Base-by-base conservation (phyloP, 1,140 invertebrate genomes). In the Sarcophaga peregrina region DNA sequence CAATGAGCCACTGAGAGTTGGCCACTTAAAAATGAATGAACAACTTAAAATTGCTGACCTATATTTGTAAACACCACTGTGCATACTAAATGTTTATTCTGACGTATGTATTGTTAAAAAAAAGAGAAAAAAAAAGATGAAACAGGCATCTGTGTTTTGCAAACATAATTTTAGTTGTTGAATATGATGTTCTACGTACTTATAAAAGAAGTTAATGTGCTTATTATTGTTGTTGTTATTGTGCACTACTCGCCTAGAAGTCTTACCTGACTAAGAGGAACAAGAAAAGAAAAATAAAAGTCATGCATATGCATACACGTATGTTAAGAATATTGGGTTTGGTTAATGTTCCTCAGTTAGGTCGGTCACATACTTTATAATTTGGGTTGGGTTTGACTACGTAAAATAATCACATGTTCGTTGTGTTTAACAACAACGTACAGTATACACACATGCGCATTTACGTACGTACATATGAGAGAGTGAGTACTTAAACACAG, bases 291-390 rank as follows among this genome's bases (percentile, higher is more conserved):
- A 37, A 37, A 37, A 37, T 2, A 37, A 4, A 37, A 37, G 25
- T 37, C 25, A 37, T 37, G 4, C 4, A 4, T 4, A 37, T 37
- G 25, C 4, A 4, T 37, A 4, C 4, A 37, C 4, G 25, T 37
- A 37, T 37, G 25, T 37, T 37, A 37, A 37, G 25, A 37, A 37
- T 20, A 10, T 68, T 68, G 62, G n/a, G n/a, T 68, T 68, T n/a
- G 62, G 58, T 62, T 62, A n/a, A 37, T 37, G 58, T 62, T 68
- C 20, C 20, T 9, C 20, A 17, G 10, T 68, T 20, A 68, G 62
- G 62, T 68, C 62, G 62, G 62, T 68, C 62, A 68, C 62, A 68
- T 68, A 68, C 62, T 68, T 68, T 68, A 20, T 68, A 68, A 68
- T 68, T 68, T 68, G 62, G 62, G 62, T 68, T 68, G 62, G 62